Conservation (phyloP, 2,113 vertebrate species). For the Rattus norvegicus region DNA sequence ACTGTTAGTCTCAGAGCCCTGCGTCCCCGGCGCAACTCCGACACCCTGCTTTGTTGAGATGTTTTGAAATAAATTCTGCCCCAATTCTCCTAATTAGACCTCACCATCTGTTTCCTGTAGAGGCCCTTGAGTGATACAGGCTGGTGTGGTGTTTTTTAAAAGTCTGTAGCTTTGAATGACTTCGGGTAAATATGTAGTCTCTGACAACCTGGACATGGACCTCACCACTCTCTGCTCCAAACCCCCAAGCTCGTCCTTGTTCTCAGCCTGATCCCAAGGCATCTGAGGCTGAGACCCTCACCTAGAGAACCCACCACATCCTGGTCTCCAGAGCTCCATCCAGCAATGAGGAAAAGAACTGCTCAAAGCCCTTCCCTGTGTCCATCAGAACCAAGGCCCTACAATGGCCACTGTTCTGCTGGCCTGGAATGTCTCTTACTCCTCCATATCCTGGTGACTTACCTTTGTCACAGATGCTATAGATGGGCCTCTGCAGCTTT, state of each 20-base stretch:
- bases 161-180: slow-evolving; percentile 32
- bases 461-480: neutral
- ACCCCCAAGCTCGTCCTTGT: neutral
- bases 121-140: neutral
- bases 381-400: neutral
- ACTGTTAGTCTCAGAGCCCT: neutral
- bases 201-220: neutral
- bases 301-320: neutral
- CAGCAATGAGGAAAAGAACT: neutral
- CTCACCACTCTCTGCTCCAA: fast-evolving
- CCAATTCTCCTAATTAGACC: slow-evolving; percentile 57
- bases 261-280: neutral
- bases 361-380: neutral
- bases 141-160: slow-evolving; percentile 30
- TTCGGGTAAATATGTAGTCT: neutral
- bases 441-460: neutral
- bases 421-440: neutral
- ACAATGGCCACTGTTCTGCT: neutral
- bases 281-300: neutral
- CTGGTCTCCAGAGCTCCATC: neutral
- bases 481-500: neutral
- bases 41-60: neutral
- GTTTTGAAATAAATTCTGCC: slow-evolving; percentile 54
- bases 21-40: neutral
- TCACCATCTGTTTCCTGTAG: slow-evolving; percentile 64